Conservation (phyloP, 2,888 invertebrate species). For the Hofmannophila pseudospretella region DNA sequence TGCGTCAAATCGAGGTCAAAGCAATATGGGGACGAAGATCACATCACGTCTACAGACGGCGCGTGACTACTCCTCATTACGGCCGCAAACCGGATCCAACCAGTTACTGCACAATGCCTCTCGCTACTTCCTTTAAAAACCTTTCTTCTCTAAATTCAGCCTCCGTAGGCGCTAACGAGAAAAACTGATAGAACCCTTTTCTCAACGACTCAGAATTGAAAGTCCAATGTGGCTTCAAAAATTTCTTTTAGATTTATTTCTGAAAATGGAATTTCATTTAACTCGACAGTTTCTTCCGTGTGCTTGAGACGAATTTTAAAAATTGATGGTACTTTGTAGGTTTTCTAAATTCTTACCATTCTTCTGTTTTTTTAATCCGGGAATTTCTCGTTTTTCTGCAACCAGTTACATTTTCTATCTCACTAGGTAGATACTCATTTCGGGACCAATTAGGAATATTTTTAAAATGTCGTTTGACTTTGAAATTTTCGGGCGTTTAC, state of each 20-base stretch:
- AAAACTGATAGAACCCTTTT: constrained; percentile 18
- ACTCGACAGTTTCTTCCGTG: too few species aligned
- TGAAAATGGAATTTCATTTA: too few species aligned
- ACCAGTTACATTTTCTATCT: too few species aligned
- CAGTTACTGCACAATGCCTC: constrained; percentile 55
- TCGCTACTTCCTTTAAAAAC: constrained; percentile 41
- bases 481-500: background rate
- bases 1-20: constrained; percentile 5
- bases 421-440: too few species aligned
- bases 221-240: constrained; percentile 6
- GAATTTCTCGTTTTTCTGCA: too few species aligned
- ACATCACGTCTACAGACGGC: constrained; percentile 21
- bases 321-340: too few species aligned
- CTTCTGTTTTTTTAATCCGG: too few species aligned
- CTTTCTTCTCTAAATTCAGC: constrained; percentile 39
- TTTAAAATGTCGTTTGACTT: too few species aligned
- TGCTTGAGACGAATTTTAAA: too few species aligned
- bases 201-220: constrained; percentile 21
- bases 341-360: too few species aligned
- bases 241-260: too few species aligned
- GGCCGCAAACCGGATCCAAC: constrained; percentile 44
- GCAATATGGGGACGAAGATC: constrained; percentile 3
- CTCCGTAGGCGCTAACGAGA: constrained; percentile 46
- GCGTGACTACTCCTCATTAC: constrained; percentile 62
- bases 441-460: too few species aligned